Conservation (phyloP, 2,888 invertebrate genomes). For the Drosophila incognita region DNA sequence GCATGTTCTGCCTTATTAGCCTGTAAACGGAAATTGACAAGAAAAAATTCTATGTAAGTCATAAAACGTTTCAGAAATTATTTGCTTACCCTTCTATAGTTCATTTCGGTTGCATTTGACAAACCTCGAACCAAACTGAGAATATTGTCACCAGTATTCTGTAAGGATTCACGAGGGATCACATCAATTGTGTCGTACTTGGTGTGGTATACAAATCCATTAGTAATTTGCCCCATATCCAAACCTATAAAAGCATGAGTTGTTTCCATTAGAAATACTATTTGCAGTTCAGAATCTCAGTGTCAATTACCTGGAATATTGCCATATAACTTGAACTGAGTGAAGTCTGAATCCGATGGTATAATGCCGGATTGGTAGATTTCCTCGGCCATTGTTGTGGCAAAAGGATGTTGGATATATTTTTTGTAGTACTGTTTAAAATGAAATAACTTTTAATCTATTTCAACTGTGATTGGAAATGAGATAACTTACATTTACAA, state of each 20-base stretch:
- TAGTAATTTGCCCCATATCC: slow-evolving; percentile 90
- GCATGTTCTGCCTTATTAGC: slow-evolving; percentile 83
- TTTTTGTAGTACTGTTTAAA: slow-evolving; percentile 84
- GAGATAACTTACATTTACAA: slow-evolving; percentile 86
- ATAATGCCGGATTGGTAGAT: slow-evolving; percentile 88
- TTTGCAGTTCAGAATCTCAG: background rate
- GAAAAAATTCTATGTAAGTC: background rate
- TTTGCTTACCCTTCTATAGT: slow-evolving; percentile 64
- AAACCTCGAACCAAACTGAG: slow-evolving; percentile 86
- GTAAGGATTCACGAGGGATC: slow-evolving; percentile 89
- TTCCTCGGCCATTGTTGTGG: slow-evolving; percentile 87
- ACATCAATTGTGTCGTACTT: slow-evolving; percentile 88
- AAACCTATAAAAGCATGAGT: slow-evolving; percentile 86
- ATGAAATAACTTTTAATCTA: background rate
- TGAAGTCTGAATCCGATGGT: slow-evolving; percentile 89
- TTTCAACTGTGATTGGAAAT: too few relatives aligned
- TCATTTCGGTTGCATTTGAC: slow-evolving; percentile 84
- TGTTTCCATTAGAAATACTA: background rate
- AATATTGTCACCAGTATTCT: slow-evolving; percentile 90
- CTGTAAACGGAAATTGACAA: slow-evolving; percentile 65
- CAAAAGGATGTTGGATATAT: slow-evolving; percentile 87
- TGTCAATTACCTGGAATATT: slow-evolving; percentile 67
- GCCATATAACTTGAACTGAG: slow-evolving; percentile 86
- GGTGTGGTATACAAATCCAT: slow-evolving; percentile 92
- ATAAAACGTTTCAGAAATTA: background rate